Base-by-base conservation (phyloP, 2,797 vertebrate species). In the Falco cherrug region DNA sequence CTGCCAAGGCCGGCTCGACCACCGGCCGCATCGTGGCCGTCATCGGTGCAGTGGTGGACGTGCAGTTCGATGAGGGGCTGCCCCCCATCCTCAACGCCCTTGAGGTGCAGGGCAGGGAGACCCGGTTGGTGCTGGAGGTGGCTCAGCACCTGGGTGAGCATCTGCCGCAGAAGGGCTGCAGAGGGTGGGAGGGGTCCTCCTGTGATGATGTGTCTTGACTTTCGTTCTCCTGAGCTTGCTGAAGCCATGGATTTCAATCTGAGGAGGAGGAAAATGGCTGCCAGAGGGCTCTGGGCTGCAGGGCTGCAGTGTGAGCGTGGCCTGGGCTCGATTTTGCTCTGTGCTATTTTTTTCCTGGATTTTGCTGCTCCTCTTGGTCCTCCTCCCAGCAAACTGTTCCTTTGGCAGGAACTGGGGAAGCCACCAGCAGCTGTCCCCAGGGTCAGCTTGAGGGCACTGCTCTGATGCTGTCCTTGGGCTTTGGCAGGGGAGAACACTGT, bases 81-180 rank as follows among this genome's bases (percentile, higher is more conserved):
- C 99, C 99, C n/a, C 99, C 99, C 63, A 99, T 99, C 94, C 98
- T 99, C 45, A 99, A 99, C 89, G 99, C 99, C 70, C 98, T 99
- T 54, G 99, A 99, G 85, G 99, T 99, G 17, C 93, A 98, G 59
- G 99, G 98, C 96, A 98, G 99, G n/a, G 99, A 99, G 15, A 98
- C 98, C 71, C 98, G 99, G 86, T 98, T 99, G 54, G 99, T 99
- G 95, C 93, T 99, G 98, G 99, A 99, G 97, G 99, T 99, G 70
- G 99, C 99, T 21, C 99, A 99, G 97, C 99, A 99, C 97, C 98
- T 99, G 95, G 99, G 98, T 99, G 97, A 98, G 98, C 26, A 6
- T 3, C 17, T 4, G 59, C 39, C 5, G 10, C 13, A 6, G 60
- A 18, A 21, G 67, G 37, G 37, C 37, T 43, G 67, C 26, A 3